Conservation (phyloP, 1,140 invertebrate genomes). For the Drosophila takahashii region DNA sequence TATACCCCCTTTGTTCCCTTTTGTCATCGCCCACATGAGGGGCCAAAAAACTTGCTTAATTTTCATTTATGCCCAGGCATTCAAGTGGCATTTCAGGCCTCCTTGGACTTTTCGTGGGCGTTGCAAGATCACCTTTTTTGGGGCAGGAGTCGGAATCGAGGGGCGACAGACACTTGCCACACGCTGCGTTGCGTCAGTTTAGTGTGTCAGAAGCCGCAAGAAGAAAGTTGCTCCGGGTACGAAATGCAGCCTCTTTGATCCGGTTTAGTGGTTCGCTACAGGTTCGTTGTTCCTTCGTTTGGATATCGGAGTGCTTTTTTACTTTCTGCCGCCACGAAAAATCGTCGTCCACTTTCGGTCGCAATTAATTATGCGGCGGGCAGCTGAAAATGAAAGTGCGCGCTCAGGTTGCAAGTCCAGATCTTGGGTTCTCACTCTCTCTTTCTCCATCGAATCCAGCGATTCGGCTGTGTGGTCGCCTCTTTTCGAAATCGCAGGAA, state of each 20-base stretch:
- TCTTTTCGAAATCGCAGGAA: not conserved
- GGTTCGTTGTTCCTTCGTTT: constrained; percentile 72
- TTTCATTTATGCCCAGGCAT: constrained; percentile 47
- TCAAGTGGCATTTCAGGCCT: constrained; percentile 39
- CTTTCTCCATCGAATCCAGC: constrained; percentile 12
- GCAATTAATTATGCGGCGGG: constrained; percentile 79
- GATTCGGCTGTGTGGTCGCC: constrained; percentile 24
- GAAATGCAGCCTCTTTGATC: constrained; percentile 56
- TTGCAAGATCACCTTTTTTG: constrained; percentile 20
- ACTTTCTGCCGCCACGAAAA: constrained; percentile 73
- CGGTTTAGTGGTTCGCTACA: constrained; percentile 64
- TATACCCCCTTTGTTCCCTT: constrained; percentile 33
- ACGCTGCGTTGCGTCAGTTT: constrained; percentile 77
- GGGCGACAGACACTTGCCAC: constrained; percentile 54
- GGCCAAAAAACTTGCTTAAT: constrained; percentile 61
- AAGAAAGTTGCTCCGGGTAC: constrained; percentile 68
- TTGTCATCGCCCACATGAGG: constrained; percentile 12
- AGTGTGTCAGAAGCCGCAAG: constrained; percentile 78
- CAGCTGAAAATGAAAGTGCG: constrained; percentile 79
- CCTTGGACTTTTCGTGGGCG: constrained; percentile 52
- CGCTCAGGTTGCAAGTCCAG: constrained; percentile 40
- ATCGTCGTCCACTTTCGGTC: constrained; percentile 79
- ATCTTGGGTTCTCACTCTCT: constrained; percentile 47
- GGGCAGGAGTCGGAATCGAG: not conserved
- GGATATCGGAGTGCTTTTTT: constrained; percentile 64